Base-by-base conservation (phyloP, 2,113 vertebrate species). In the Myxocyprinus asiaticus region DNA sequence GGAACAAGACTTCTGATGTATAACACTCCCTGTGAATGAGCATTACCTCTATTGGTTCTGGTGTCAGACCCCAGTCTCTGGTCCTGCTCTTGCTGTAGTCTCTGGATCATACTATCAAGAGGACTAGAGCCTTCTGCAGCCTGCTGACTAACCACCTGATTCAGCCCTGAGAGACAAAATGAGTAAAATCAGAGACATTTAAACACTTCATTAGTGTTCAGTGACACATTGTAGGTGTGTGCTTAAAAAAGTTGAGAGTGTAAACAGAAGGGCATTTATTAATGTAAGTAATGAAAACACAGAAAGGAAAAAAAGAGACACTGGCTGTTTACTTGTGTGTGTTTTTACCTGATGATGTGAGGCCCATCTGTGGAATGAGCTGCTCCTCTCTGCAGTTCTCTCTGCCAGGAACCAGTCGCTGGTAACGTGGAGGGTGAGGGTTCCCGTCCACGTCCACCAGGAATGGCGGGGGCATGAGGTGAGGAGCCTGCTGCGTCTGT, bases 391-490 rank as follows among this genome's bases (percentile, higher is more conserved):
- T 93, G 91, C 97, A 99, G 90, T 95, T 96, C 88, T 99, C 96
- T 61, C 98, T 94, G 76, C 98, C 98, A 12, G 96, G 98, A 86
- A 99, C 98, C 89, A 99, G 92, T 78, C 97, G 94, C 86, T 99
- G 98, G 86, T 95, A 99, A 85, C 95, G 92, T 59, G 96, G 94
- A 7, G 95, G 97, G 90, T 99, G 98, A 65, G 98, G 97, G 87
- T 99, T 99, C 72, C 98, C 98, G 82, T 99, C 98, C 87, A 99
- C 97, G 77, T 99, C 98, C 91, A 99, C 98, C 89, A 99, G 89
- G 93, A 99, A 99, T 3, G 98, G 97, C 2, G 98, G 98, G 64
- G 98, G 98, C 98, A 99, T 99, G 66, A 99, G 95, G 87, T 99
- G 98, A 0, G 97, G 98, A 50, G 98, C 97, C 91, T 99, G 98